Evolutionary conservation across 1,140 invertebrate genomes (phyloP).

Genomic region (Adoxophyes honmai): DNA sequence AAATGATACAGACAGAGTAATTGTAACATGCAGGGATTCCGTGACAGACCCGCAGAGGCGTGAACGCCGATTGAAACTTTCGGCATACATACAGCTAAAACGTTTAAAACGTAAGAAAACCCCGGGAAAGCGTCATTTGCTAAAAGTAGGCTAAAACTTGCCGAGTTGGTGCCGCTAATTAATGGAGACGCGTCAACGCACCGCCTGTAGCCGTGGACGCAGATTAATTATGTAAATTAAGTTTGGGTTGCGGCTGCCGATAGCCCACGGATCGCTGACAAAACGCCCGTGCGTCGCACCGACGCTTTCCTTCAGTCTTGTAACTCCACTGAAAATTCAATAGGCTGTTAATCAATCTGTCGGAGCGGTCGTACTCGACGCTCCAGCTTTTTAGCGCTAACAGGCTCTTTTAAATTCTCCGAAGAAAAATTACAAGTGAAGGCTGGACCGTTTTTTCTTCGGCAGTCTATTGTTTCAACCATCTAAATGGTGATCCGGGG

Average conservation of each 20-base stretch:
- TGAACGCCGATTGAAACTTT: not conserved
- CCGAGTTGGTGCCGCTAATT: conserved; percentile 30
- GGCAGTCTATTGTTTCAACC: too few species aligned
- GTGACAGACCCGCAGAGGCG: too few species aligned
- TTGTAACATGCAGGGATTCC: too few species aligned
- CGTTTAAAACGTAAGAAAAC: conserved; percentile 14
- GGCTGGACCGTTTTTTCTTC: too few species aligned
- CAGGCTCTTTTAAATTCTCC: conserved; percentile 2
- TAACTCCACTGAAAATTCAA: conserved; percentile 29
- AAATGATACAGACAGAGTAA: too few species aligned
- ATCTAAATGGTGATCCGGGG: too few species aligned
- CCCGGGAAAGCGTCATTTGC: conserved; percentile 2
- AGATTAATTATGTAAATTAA: conserved; percentile 58
- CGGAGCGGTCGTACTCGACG: not conserved
- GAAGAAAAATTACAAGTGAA: too few species aligned
- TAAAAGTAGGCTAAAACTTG: conserved; percentile 19
- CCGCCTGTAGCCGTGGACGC: conserved; percentile 29
- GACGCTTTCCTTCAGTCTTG: conserved; percentile 24
- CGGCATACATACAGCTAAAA: not conserved
- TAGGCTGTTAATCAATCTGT: conserved; percentile 39
- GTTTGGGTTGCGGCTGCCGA: conserved; percentile 38
- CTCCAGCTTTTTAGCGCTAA: conserved; percentile 12
- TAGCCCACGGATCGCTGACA: conserved; percentile 35
- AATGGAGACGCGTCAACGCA: conserved; percentile 35
- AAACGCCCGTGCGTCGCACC: conserved; percentile 31